phyloP scores from a whole-genome alignment of 2,797 vertebrate species.

The Tadarida brasiliensis region DNA sequence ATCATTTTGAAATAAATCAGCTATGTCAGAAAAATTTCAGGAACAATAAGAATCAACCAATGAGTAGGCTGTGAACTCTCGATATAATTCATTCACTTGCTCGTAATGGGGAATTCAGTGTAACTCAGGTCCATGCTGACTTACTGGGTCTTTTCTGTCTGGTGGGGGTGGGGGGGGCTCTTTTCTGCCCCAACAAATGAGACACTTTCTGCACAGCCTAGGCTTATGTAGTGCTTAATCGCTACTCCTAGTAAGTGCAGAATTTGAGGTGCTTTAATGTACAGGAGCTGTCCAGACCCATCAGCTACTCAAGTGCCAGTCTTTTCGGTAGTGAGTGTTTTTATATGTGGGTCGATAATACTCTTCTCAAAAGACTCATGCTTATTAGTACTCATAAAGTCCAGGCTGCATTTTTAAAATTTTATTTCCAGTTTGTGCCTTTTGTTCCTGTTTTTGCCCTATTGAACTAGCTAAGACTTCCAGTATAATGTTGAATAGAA shows the following conservation, averaged over 20 bases:
- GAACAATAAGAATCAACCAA: neutral
- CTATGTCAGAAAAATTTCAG: neutral
- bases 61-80: neutral
- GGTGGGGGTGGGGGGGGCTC: neutral
- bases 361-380: neutral
- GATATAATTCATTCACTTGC: neutral
- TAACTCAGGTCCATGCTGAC: neutral
- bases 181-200: neutral
- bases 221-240: neutral
- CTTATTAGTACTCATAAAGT: neutral
- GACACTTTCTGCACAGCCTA: neutral
- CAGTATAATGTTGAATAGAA: neutral
- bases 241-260: neutral
- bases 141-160: neutral
- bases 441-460: neutral
- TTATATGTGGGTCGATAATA: no score
- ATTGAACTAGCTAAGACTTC: neutral
- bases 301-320: neutral
- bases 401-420: neutral
- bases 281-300: neutral
- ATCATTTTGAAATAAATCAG: neutral
- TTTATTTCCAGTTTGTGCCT: neutral
- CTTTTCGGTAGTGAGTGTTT: neutral
- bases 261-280: no score
- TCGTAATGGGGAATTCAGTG: rapidly evolving